Evolutionary conservation across 2,113 vertebrate species (phyloP).

Genomic region (Poecile atricapillus): DNA sequence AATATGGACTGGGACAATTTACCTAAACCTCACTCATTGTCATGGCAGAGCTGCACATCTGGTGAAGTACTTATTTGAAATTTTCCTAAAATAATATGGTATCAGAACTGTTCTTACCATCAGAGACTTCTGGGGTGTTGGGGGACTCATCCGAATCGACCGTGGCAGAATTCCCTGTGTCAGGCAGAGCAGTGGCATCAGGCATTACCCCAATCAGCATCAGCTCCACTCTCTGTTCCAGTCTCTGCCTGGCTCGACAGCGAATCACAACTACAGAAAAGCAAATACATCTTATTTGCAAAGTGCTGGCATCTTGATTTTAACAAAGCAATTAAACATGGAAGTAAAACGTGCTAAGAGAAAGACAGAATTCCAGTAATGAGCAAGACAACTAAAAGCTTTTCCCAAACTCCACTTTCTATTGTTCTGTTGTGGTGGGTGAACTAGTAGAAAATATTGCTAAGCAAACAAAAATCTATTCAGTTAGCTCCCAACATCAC

Average conservation of each 20-base stretch:
- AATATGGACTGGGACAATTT: not conserved
- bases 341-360: not conserved
- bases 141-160: not conserved
- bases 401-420: not conserved
- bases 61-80: not conserved
- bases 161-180: not conserved
- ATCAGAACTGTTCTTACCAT: slow-evolving; percentile 47
- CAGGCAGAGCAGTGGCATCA: not conserved
- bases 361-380: not conserved
- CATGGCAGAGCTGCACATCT: not conserved
- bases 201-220: slow-evolving; percentile 60
- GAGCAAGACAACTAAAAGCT: not conserved
- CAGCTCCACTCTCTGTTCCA: slow-evolving; percentile 71
- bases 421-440: not conserved
- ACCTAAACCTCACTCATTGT: not conserved
- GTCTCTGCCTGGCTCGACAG: slow-evolving; percentile 68
- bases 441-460: not conserved
- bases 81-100: not conserved
- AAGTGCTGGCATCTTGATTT: not conserved
- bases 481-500: not conserved
- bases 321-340: not conserved
- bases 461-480: not conserved
- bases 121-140: not conserved
- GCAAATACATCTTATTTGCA: not conserved
- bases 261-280: slow-evolving; percentile 54